Percentiles rank a stretch among this genome's conserved stretches.
These are phyloP conservation scores for Macropodus opercularis DNA, from an alignment of 2,797 vertebrate genomes.

Conservation along the genomic window DNA sequence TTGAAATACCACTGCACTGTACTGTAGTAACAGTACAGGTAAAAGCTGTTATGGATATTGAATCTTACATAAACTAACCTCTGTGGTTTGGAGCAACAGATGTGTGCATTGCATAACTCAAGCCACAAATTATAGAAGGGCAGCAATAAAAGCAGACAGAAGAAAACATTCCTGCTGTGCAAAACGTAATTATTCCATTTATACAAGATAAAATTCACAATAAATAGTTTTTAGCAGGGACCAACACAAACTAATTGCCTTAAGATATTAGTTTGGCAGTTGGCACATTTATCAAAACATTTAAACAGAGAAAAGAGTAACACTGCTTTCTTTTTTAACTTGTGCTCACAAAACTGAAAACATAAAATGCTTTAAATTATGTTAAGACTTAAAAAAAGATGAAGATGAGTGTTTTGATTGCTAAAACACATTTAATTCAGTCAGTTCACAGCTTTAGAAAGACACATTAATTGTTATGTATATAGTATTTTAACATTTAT, in stretches of 20 bases:
- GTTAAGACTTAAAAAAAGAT: too few relatives aligned
- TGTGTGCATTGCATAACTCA: constrained; percentile 22
- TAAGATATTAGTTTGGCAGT: not conserved
- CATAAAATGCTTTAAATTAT: too few relatives aligned
- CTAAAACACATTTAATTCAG: too few relatives aligned
- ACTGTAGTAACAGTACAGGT: constrained; percentile 37
- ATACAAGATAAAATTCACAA: not conserved
- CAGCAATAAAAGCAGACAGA: constrained; percentile 24
- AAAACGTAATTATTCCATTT: too few relatives aligned
- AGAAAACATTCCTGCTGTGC: constrained; percentile 9
- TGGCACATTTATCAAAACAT: too few relatives aligned
- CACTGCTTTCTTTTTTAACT: too few relatives aligned
- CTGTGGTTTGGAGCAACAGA: constrained; percentile 36
- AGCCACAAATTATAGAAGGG: constrained; percentile 26
- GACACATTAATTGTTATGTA: too few relatives aligned
- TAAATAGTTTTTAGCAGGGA: not conserved
- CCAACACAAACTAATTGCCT: not conserved
- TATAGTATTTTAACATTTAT: too few relatives aligned
- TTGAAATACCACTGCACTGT: constrained; percentile 35
- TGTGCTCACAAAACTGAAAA: too few relatives aligned
- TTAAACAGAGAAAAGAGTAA: too few relatives aligned
- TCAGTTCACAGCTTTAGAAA: too few relatives aligned
- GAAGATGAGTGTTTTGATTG: too few relatives aligned
- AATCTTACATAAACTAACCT: constrained; percentile 32
- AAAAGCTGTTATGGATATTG: constrained; percentile 19